Evolutionary conservation across 1,140 invertebrate genomes (phyloP).

Genomic region (Cyrtorhinus lividipennis): DNA sequence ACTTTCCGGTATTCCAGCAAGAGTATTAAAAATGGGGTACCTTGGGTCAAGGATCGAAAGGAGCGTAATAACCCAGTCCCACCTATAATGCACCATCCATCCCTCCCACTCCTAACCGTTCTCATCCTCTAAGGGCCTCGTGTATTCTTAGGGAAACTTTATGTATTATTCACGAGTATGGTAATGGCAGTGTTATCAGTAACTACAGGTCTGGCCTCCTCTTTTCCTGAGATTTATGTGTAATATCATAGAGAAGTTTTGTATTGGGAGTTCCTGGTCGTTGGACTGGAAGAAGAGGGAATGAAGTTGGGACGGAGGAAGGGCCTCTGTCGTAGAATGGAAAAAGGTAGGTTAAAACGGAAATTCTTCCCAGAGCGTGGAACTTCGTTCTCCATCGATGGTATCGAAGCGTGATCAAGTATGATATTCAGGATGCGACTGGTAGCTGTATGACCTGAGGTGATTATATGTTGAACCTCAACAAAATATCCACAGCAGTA

Average conservation of each 20-base stretch:
- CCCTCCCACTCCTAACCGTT: neutral
- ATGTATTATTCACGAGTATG: slow-evolving; percentile 17
- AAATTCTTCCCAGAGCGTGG: too few relatives aligned
- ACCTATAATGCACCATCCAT: neutral
- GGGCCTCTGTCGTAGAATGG: too few relatives aligned
- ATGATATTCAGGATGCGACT: too few relatives aligned
- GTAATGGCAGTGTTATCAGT: slow-evolving; percentile 14
- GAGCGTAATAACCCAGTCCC: neutral
- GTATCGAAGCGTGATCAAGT: too few relatives aligned
- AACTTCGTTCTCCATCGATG: too few relatives aligned
- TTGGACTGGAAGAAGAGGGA: neutral
- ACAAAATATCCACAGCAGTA: too few relatives aligned
- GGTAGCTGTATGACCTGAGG: too few relatives aligned
- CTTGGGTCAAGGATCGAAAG: neutral
- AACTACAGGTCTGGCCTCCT: slow-evolving; percentile 14
- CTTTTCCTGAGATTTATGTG: slow-evolving; percentile 15
- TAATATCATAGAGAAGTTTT: slow-evolving; percentile 17
- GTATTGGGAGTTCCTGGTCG: slow-evolving; percentile 6
- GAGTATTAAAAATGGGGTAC: too few relatives aligned
- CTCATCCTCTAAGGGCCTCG: neutral
- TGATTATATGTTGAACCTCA: too few relatives aligned
- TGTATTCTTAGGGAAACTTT: slow-evolving; percentile 12
- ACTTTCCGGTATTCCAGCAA: too few relatives aligned
- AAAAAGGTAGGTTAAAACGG: too few relatives aligned
- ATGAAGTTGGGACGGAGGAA: too few relatives aligned